Base-by-base conservation (phyloP, 2,797 vertebrate species). In the Chaunax sp. region DNA sequence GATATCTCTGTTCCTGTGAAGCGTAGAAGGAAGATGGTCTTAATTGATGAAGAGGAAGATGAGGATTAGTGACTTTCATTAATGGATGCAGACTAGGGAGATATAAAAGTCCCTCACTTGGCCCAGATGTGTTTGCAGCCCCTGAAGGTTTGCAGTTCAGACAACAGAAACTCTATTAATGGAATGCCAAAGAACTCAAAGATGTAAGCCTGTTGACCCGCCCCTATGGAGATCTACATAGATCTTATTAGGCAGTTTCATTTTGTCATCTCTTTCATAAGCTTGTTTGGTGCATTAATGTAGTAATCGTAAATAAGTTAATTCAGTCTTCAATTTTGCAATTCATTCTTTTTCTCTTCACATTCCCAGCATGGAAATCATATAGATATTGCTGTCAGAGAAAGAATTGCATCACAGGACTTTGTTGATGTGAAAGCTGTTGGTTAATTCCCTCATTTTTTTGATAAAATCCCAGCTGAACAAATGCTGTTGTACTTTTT, bases 21-120 rank as follows among this genome's bases (percentile, higher is more conserved):
- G 53, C 90, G 93, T 28, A 89, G 92, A 58, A 88, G 93, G 1
- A 63, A 86, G 74, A 57, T 85, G 72, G 72, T 92, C 30, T 78
- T 95, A 22, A 94, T 93, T 30, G 94, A 95, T 25, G 94, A 95
- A 0, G 93, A 91, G 3, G 93, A 94, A 0, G 90, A 94, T 10
- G 90, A 93, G 54, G 87, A 91, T 80, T 91, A 92, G 77, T 62
- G 18, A 18, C 12, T 10, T 20, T 56, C 58, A 50, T 72, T 82
- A 83, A 79, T 83, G 78, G 66, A 67, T 68, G 41, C 40, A 53
- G 47, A 55, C 47, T 35, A 38, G 57, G 59, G 35, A 62, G 40
- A 61, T 28, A 26, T 62, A 11, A 62, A 43, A 46, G 49, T 75
- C 53, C 11, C 13, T 49, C 14, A 2, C 40, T 61, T 68, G 62